These are phyloP conservation scores for Hecatera dysodea DNA, from an alignment of 2,888 invertebrate genomes.

Conservation along the genomic window DNA sequence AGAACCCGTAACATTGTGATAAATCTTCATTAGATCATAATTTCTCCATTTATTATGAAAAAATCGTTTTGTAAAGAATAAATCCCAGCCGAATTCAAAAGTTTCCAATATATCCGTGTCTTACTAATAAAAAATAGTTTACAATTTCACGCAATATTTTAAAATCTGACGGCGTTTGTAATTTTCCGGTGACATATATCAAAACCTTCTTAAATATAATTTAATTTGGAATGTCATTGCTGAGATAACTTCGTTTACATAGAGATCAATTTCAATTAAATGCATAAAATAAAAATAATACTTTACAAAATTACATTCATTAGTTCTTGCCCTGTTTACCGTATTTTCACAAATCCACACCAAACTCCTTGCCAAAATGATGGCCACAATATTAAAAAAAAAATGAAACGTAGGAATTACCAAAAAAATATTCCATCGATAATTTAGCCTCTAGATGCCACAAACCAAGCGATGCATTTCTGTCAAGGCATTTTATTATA, in stretches of 20 bases:
- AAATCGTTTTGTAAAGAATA: too few relatives aligned
- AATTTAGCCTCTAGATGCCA: background rate
- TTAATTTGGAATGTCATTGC: constrained; percentile 52
- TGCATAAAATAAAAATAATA: constrained; percentile 29
- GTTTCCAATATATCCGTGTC: too few relatives aligned
- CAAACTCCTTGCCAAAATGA: constrained; percentile 1
- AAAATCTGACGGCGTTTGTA: too few relatives aligned
- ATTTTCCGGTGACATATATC: too few relatives aligned
- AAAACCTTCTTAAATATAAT: background rate
- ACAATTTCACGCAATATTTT: too few relatives aligned
- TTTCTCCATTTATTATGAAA: too few relatives aligned
- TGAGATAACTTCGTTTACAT: constrained; percentile 28
- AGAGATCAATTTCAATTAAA: constrained; percentile 56
- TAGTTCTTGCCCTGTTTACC: constrained; percentile 60
- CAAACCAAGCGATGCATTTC: background rate
- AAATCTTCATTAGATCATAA: too few relatives aligned
- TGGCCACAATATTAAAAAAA: background rate
- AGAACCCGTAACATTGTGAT: too few relatives aligned
- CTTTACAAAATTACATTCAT: constrained; percentile 31
- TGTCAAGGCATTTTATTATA: background rate
- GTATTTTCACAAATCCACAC: constrained; percentile 34
- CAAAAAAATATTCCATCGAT: background rate
- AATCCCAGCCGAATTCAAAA: too few relatives aligned
- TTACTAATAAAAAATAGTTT: too few relatives aligned
- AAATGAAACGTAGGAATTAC: background rate